Base-by-base conservation (phyloP, 2,888 invertebrate species). In the Auanema freiburgensis region DNA sequence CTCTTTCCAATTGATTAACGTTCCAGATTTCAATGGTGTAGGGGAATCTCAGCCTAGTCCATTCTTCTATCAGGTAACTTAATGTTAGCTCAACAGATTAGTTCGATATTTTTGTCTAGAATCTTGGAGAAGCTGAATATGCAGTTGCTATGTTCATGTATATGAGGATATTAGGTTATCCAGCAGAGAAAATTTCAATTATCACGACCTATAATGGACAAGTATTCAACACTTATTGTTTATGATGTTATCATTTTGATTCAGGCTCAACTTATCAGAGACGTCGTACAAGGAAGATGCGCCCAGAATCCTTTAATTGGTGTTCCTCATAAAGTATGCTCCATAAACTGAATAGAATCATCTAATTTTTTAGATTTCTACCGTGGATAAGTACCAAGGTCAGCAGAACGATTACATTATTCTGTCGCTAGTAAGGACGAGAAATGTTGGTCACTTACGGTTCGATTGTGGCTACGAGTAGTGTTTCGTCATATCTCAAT, bases 391-490 rank as follows among this genome's bases (percentile, higher is more conserved):
- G 84, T 99, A 95, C 85, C 98, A 99, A 84, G 98, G 98, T 63
- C 98, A 99, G 84, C 98, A 99, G 86, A 99, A 99, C 85, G 98
- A 99, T 86, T 94, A 92, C 83, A 94, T 99, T 66, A 88, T 99
- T 16, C 88, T 99, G 55, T 98, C 97, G 0, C 86, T 99, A 53
- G 98, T 99, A 23, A 89, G 96, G 69, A 97, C 97, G 0, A 90
- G 90, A 83, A 92, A 93, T 0, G 96, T 98, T n/a, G 98, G 98
- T 43, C 98, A 98, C 87, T 88, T 98, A 69, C 88, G 97, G 86
- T 85, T 72, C 44, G 67, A 21, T 46, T 46, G 46, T 46, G 46
- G 16, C 16, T 44, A 14, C 21, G 14, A 18, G 14, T 16, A 14
- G 33, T 33, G 8, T 33, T 33, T 33, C 33, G 33, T 33, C 33